Percentiles rank a stretch among this genome's conserved stretches.
phyloP scores from a whole-genome alignment of 1,140 invertebrate species.

The Drosophila takahashii region DNA sequence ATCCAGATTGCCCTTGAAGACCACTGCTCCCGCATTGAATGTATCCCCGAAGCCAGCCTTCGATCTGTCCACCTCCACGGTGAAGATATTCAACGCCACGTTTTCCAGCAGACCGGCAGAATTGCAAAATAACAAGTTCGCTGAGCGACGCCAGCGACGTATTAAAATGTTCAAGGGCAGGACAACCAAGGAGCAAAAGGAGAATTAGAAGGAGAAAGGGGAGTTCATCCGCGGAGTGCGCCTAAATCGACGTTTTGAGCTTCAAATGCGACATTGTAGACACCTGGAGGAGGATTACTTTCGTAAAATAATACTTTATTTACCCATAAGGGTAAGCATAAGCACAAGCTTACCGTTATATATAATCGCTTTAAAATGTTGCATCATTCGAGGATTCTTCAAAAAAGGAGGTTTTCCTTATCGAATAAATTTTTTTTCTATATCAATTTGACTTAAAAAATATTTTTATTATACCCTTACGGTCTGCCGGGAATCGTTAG shows the following conservation, averaged over 20 bases:
- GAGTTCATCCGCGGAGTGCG: slow-evolving; percentile 87
- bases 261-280: slow-evolving; percentile 87
- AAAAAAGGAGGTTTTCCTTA: no score
- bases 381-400: no score
- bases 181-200: slow-evolving; percentile 2
- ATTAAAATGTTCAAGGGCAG: slow-evolving; percentile 76
- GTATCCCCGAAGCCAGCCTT: slow-evolving; percentile 28
- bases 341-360: neutral
- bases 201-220: no score
- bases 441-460: no score
- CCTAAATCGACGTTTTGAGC: slow-evolving; percentile 88
- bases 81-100: slow-evolving; percentile 18
- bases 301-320: slow-evolving; percentile 2
- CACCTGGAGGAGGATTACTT: slow-evolving; percentile 55
- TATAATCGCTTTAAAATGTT: neutral
- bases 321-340: no score
- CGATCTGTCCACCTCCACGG: slow-evolving; percentile 41
- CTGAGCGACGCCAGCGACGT: slow-evolving; percentile 55
- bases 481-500: no score
- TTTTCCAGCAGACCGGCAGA: neutral
- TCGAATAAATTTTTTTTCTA: no score
- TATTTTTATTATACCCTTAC: no score
- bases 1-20: slow-evolving; percentile 18
- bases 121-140: slow-evolving; percentile 35
- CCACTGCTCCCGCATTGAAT: slow-evolving; percentile 2